Evolutionary conservation across 2,797 vertebrate genomes (phyloP).

Genomic region (Echiichthys vipera): DNA sequence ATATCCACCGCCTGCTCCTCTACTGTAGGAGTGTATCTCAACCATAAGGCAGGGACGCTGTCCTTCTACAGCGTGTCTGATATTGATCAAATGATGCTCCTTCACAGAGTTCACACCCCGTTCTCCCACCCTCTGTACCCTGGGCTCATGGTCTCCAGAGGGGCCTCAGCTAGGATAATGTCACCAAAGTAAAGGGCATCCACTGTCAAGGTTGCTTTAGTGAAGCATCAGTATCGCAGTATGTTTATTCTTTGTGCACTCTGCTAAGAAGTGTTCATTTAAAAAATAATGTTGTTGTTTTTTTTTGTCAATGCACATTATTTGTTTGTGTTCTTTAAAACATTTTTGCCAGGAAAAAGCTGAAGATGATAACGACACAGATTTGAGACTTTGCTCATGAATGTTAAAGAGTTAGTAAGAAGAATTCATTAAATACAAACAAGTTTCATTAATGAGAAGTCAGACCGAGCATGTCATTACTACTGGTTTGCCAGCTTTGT

Average conservation of each 20-base stretch:
- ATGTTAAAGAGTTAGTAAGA: background rate
- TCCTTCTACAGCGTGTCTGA: slow-evolving; percentile 52
- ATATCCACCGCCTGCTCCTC: slow-evolving; percentile 2
- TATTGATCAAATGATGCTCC: slow-evolving; percentile 45
- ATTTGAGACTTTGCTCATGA: background rate
- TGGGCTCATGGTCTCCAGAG: slow-evolving; percentile 58
- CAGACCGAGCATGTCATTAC: too few species aligned
- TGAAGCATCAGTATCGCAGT: background rate
- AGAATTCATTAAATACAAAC: too few species aligned
- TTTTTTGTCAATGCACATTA: background rate
- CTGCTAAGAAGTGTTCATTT: background rate
- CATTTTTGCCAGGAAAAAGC: background rate
- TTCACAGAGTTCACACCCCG: slow-evolving; percentile 55
- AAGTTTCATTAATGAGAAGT: too few species aligned
- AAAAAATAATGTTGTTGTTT: background rate
- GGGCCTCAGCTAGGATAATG: slow-evolving; percentile 37
- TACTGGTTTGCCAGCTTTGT: background rate
- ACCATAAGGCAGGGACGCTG: slow-evolving; percentile 44
- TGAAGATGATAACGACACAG: background rate
- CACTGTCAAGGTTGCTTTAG: background rate
- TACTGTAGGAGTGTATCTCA: slow-evolving; percentile 60
- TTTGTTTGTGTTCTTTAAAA: background rate
- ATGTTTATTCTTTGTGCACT: background rate
- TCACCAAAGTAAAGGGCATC: background rate
- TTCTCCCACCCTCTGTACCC: slow-evolving; percentile 62